Conservation (phyloP, 2,888 invertebrate species). For the Halictus quadricinctus region DNA sequence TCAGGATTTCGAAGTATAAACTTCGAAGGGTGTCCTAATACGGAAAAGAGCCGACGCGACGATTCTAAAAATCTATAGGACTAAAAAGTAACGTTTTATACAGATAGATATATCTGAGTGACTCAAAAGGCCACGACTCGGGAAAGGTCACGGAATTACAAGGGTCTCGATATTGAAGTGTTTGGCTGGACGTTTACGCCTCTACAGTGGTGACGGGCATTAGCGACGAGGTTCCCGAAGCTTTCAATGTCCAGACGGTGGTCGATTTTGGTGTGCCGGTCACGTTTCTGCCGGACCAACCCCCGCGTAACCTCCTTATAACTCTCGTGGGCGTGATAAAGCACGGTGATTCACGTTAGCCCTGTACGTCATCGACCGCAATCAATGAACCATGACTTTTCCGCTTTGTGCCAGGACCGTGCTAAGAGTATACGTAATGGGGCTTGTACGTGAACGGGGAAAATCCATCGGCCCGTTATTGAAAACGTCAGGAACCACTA, state of each 20-base stretch:
- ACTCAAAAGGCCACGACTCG: not conserved
- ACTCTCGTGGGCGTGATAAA: conserved; percentile 46
- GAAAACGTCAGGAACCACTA: conserved; percentile 62
- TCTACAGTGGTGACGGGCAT: conserved; percentile 14
- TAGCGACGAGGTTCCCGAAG: conserved; percentile 43
- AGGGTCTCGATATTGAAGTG: not conserved
- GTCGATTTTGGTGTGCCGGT: conserved; percentile 54
- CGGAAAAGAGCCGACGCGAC: not conserved
- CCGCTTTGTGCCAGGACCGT: conserved; percentile 38
- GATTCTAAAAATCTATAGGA: not conserved
- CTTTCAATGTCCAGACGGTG: conserved; percentile 55
- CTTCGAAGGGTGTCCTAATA: not conserved
- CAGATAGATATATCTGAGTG: not conserved
- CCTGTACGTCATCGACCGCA: conserved; percentile 57
- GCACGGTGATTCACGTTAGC: conserved; percentile 60
- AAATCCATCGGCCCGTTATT: conserved; percentile 67
- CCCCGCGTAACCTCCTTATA: conserved; percentile 34
- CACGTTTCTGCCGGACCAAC: conserved; percentile 51
- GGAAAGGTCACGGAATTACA: not conserved
- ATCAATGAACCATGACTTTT: conserved; percentile 66
- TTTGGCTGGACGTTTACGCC: not conserved
- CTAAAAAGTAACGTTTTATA: not conserved
- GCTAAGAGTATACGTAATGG: conserved; percentile 59
- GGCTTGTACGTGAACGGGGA: conserved; percentile 67
- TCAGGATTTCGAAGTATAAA: not conserved